Evolutionary conservation across 1,140 invertebrate genomes (phyloP).

Genomic region (Amyelois transitella): DNA sequence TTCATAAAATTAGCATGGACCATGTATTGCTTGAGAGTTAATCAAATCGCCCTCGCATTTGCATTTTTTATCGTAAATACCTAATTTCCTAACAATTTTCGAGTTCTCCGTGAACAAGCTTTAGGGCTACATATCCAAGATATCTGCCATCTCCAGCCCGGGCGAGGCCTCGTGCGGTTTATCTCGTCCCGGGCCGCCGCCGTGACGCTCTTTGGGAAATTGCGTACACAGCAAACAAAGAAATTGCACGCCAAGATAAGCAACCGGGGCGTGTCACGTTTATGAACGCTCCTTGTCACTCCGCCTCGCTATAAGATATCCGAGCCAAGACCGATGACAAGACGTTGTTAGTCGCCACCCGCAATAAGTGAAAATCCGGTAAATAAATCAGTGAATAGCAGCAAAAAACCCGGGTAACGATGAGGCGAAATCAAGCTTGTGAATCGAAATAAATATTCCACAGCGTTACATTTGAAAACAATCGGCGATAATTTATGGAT

Average conservation of each 20-base stretch:
- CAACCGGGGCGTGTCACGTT: slow-evolving; percentile 39
- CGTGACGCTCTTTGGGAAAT: slow-evolving; percentile 50
- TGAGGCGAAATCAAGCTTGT: not conserved
- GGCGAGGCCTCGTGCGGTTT: slow-evolving; percentile 39
- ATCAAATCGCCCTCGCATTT: too few relatives aligned
- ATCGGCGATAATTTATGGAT: not conserved
- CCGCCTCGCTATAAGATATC: slow-evolving; percentile 16
- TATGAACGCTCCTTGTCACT: slow-evolving; percentile 29
- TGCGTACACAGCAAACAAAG: slow-evolving; percentile 65
- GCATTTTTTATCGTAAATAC: too few relatives aligned
- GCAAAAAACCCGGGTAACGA: too few relatives aligned
- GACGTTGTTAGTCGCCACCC: slow-evolving; percentile 3
- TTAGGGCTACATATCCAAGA: slow-evolving; percentile 23
- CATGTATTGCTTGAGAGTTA: too few relatives aligned
- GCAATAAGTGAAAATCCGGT: not conserved
- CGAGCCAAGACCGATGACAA: slow-evolving; percentile 4
- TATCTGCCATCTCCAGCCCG: slow-evolving; percentile 50
- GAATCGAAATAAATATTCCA: not conserved
- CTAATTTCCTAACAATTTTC: too few relatives aligned
- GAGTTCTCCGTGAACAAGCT: not conserved
- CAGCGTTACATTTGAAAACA: not conserved
- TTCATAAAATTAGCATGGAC: too few relatives aligned
- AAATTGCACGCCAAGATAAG: slow-evolving; percentile 58
- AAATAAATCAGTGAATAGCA: too few relatives aligned
- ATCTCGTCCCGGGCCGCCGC: slow-evolving; percentile 32